Conservation (phyloP, 2,888 invertebrate genomes). For the Epistrophe grossulariae region DNA sequence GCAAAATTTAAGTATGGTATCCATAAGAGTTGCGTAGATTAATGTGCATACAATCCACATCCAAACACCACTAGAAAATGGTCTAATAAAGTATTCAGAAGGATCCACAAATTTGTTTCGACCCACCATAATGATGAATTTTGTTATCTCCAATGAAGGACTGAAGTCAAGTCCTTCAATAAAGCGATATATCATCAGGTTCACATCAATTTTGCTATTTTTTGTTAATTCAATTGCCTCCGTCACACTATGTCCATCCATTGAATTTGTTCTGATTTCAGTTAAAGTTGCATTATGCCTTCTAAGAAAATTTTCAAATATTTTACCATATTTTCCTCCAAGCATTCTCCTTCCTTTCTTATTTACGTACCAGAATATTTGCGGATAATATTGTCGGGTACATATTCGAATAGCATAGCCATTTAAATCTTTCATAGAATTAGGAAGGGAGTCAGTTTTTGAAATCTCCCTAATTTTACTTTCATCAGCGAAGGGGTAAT, state of each 20-base stretch:
- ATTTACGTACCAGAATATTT: not conserved
- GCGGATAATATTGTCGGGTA: conserved; percentile 13
- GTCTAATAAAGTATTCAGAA: not conserved
- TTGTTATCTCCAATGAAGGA: not conserved
- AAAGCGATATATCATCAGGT: not conserved
- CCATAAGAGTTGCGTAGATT: not conserved
- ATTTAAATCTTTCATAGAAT: conserved; percentile 19
- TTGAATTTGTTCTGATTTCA: not conserved
- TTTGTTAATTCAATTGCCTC: not conserved
- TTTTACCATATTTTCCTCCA: not conserved
- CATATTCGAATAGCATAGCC: conserved; percentile 37
- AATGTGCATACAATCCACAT: not conserved
- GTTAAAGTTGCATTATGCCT: not conserved
- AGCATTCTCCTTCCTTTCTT: not conserved
- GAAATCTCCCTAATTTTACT: not conserved
- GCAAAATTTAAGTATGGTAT: not conserved
- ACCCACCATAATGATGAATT: not conserved
- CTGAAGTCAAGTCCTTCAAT: not conserved
- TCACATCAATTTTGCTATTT: not conserved
- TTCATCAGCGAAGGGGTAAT: conserved; percentile 5
- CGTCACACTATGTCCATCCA: no score
- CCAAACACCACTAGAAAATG: not conserved
- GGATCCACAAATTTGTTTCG: not conserved
- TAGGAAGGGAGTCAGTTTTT: not conserved
- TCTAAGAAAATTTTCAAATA: not conserved